Percentiles rank a stretch among this genome's conserved stretches.
Conservation (phyloP, 64 coral and sea anemone species). For the Montipora cactus region DNA sequence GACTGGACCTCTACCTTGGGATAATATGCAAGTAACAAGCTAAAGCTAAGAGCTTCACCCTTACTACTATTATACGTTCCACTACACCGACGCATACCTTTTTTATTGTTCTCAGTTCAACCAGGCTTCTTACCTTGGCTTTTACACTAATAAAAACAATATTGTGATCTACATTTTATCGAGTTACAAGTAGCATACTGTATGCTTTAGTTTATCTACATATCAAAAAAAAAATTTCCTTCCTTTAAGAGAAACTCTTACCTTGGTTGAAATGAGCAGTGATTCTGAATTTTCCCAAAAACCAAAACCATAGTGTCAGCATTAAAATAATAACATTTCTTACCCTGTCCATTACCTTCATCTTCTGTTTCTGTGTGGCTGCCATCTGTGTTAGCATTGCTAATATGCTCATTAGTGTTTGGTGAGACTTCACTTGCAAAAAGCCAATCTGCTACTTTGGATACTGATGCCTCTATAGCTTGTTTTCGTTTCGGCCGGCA, state of each 20-base stretch:
- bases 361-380: background rate
- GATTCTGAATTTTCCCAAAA: background rate
- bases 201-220: too few relatives aligned
- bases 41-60: too few relatives aligned
- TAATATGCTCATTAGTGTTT: background rate
- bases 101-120: too few relatives aligned
- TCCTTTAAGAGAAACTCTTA: background rate
- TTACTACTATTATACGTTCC: too few relatives aligned
- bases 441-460: constrained; percentile 36
- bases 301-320: background rate
- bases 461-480: constrained; percentile 4
- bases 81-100: too few relatives aligned
- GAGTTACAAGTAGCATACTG: too few relatives aligned
- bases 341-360: background rate
- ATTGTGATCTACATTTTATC: too few relatives aligned
- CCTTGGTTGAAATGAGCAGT: background rate
- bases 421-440: background rate
- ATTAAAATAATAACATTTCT: background rate
- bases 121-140: too few relatives aligned
- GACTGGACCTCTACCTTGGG: too few relatives aligned
- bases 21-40: too few relatives aligned
- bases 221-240: background rate
- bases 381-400: background rate
- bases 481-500: background rate
- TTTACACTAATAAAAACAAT: too few relatives aligned